A percentile compares a stretch with the other conserved stretches of the same genome.
Evolutionary conservation across 2,797 vertebrate genomes (phyloP).

Genomic region (Apodemus agrarius): DNA sequence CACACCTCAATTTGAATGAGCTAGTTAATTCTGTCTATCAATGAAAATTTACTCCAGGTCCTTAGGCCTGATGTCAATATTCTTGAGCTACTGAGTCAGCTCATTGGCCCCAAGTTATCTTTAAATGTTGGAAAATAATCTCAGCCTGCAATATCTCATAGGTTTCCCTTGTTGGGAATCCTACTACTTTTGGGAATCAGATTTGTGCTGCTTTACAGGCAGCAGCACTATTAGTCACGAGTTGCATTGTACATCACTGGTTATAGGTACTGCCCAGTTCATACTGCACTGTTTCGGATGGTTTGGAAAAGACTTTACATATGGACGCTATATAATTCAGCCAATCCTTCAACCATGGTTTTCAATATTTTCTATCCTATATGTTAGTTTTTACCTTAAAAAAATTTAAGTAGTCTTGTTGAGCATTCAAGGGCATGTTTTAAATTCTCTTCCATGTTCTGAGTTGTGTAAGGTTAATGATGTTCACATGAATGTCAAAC

Average conservation of each 20-base stretch:
- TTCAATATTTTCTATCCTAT: not conserved
- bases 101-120: not conserved
- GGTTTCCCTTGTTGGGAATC: not conserved
- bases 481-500: not conserved
- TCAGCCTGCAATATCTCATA: not conserved
- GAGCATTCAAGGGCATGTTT: fast-evolving
- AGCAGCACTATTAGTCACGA: not conserved
- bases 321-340: not conserved
- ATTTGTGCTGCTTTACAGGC: not conserved
- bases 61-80: no score
- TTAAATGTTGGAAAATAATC: not conserved
- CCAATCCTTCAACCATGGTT: not conserved
- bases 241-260: not conserved
- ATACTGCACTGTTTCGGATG: not conserved
- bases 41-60: not conserved
- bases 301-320: fast-evolving
- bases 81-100: not conserved
- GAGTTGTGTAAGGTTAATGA: not conserved
- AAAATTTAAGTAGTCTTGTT: not conserved
- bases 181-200: not conserved
- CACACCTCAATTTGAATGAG: not conserved
- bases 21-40: not conserved
- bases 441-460: not conserved
- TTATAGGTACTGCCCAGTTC: not conserved
- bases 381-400: not conserved